Evolutionary conservation across 2,888 invertebrate species (phyloP).

Genomic region (Drosophila histrio): DNA sequence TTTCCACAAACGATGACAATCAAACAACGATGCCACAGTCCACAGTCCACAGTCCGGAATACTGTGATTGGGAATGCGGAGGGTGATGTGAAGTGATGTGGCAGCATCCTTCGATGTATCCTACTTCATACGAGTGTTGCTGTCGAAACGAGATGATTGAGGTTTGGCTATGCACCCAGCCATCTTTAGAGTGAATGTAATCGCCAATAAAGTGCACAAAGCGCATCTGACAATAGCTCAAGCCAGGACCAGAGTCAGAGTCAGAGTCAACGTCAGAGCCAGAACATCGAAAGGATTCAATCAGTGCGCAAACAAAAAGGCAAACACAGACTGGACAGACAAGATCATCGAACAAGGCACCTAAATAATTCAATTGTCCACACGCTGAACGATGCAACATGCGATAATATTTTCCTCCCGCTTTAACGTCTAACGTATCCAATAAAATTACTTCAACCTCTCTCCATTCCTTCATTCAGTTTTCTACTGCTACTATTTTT

Average conservation of each 20-base stretch:
- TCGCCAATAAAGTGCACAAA: constrained; percentile 80
- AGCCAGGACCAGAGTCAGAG: constrained; percentile 20
- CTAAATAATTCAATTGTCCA: constrained; percentile 81
- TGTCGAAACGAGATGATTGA: constrained; percentile 68
- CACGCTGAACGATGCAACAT: constrained; percentile 69
- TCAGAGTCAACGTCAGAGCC: constrained; percentile 20
- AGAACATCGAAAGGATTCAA: constrained; percentile 70
- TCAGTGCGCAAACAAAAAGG: constrained; percentile 74
- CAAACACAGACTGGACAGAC: constrained; percentile 50
- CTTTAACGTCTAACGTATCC: constrained; percentile 6
- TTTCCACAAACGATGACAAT: constrained; percentile 80
- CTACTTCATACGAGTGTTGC: constrained; percentile 15
- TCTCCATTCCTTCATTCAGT: neutral
- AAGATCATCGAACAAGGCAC: constrained; percentile 57
- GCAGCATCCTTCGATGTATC: constrained; percentile 16
- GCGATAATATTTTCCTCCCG: constrained; percentile 64
- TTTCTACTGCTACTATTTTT: too few species aligned
- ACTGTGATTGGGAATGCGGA: neutral
- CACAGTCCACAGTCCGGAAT: constrained; percentile 26
- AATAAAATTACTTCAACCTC: neutral
- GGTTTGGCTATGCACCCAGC: constrained; percentile 38
- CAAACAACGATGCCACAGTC: constrained; percentile 50
- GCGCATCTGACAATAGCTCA: constrained; percentile 69
- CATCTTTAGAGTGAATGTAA: constrained; percentile 71
- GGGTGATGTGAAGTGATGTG: neutral